Evolutionary conservation across 2,113 vertebrate genomes (phyloP), one percentile per base, ranked within the genome.

Genomic region (Numenius arquata): DNA sequence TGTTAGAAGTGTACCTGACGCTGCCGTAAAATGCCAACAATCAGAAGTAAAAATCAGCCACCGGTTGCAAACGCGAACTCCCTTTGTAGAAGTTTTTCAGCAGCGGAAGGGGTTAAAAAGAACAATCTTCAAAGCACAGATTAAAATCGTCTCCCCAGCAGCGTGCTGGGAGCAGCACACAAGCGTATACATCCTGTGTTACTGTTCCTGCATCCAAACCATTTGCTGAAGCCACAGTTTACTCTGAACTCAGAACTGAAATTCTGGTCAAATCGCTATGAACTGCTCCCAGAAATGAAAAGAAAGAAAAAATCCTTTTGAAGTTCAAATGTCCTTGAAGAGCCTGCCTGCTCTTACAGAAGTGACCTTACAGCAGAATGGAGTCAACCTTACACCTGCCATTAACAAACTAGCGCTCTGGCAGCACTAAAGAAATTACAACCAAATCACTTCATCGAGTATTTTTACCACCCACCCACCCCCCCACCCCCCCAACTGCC

Each of bases 211-310:
- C 89, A 95, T 85, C 84, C 78, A 94, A 95, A 88, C n/a, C 83
- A 87, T 79, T 96, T 84, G 90, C 79, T 84, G 30, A 97, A 97
- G 96, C 89, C 93, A 95, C 94, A 96, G 48, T 91, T 96, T 91
- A 89, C 88, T 95, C 94, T 85, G 89, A 45, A 97, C 89, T 96
- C 36, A 15, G 95, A 98, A 95, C 95, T 94, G 66, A 86, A 61
- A 53, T 95, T 92, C 92, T 96, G 72, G 65, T 70, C 86, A 85
- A 97, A 95, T n/a, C 83, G 75, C 48, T 62, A 89, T 36, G 81
- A 87, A 91, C 76, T 89, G 62, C 89, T 91, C 85, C n/a, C 80
- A 95, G 75, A 94, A 97, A 89, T 40, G 32, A 95, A 90, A 93
- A 89, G 63, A 81, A 95, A 93, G 73, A 94, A 68, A 48, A 53